Evolutionary conservation across 92 coral and sea anemone species (phyloP), one percentile per base, ranked within the genome.

Genomic region (Parazoanthus atlanticus): DNA sequence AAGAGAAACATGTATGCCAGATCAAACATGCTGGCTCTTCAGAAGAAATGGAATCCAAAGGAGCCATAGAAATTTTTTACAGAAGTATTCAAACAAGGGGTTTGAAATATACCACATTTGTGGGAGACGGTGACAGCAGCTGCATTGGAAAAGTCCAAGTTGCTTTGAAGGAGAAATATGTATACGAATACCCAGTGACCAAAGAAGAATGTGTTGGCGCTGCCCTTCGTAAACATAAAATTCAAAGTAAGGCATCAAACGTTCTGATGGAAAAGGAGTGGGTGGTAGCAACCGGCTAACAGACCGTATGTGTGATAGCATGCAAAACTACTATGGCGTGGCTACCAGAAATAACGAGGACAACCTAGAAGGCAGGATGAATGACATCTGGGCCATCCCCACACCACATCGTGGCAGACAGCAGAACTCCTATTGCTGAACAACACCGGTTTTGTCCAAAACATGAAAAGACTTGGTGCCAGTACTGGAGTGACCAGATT

Each of bases 151-250:
- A 52, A 56, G 93, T 91, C 23, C 85, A 77, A 69, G 88, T 85
- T 49, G 95, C 95, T 71, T 1, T 92, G 88, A 49, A 71, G 47
- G 56, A 82, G 10, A 83, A 83, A 72, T 88, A 64, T 80, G 86
- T 86, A 47, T 65, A 16, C 16, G 82, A 81, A 31, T 86, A 92
- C 92, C 76, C 66, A n/a, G 88, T 90, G 9, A 43, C 38, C n/a
- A 91, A 91, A 66, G 92, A 91, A 46, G 94, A 91, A 78, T 91
- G 90, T 90, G 92, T 92, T 29, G 91, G 90, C 8, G 67, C 90
- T 78, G 93, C 90, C 29, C 70, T 91, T 21, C 49, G 91, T 54
- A 81, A 88, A 49, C 82, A 71, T 74, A 91, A 91, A 84, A n/a
- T n/a, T n/a, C n/a, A n/a, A n/a, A n/a, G n/a, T n/a, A n/a, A n/a